These are phyloP conservation scores for Thermophis baileyi DNA, from an alignment of 2,113 vertebrate genomes.

Conservation along the genomic window DNA sequence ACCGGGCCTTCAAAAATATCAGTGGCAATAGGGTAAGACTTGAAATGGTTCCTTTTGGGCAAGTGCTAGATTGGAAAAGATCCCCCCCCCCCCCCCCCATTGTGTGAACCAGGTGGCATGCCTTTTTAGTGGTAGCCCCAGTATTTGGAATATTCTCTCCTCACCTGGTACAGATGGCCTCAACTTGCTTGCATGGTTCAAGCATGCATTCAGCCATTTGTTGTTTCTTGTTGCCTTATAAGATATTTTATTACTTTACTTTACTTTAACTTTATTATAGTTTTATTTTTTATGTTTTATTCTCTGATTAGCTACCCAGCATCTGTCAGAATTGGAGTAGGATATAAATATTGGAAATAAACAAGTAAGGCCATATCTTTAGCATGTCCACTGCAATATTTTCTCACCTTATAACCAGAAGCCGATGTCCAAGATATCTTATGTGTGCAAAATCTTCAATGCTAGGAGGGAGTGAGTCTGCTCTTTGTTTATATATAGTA, in stretches of 20 bases:
- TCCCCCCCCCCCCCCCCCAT: background rate
- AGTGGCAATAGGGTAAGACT: conserved; percentile 80
- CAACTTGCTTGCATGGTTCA: background rate
- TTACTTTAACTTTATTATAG: background rate
- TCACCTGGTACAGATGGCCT: background rate
- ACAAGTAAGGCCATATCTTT: background rate
- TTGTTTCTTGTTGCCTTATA: background rate
- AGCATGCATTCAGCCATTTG: background rate
- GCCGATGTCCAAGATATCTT: background rate
- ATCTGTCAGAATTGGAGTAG: background rate
- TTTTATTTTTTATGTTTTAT: background rate
- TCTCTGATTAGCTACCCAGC: background rate
- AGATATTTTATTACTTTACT: background rate
- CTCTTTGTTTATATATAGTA: no score
- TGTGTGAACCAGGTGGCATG: background rate
- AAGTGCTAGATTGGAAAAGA: background rate
- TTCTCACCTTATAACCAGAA: background rate
- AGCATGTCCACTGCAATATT: background rate
- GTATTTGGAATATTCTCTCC: background rate
- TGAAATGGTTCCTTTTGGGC: background rate
- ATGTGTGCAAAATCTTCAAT: background rate
- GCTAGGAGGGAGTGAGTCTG: no score
- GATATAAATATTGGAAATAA: background rate
- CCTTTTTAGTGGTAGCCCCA: background rate
- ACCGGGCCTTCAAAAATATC: conserved; percentile 87